Conservation (phyloP, 2,888 invertebrate genomes). For the Idaea aversata region DNA sequence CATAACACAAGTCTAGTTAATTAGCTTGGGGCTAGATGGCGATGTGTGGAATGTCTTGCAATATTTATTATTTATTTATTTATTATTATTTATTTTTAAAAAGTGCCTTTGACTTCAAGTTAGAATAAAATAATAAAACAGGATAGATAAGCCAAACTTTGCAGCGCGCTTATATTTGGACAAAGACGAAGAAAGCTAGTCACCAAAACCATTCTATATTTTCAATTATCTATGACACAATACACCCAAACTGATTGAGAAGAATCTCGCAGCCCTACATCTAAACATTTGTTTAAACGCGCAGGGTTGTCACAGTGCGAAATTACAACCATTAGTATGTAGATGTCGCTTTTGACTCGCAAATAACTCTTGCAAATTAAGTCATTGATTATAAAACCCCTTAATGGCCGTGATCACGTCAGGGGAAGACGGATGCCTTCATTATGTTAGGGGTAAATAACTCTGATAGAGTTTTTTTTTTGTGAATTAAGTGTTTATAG, state of each 20-base stretch:
- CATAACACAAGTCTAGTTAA: too few relatives aligned
- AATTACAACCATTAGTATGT: slow-evolving; percentile 78
- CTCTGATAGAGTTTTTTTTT: not conserved
- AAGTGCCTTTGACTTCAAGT: too few relatives aligned
- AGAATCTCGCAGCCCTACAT: slow-evolving; percentile 43
- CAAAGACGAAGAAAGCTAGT: too few relatives aligned
- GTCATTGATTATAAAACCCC: slow-evolving; percentile 57
- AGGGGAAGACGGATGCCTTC: not conserved
- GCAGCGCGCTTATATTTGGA: too few relatives aligned
- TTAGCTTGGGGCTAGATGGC: too few relatives aligned
- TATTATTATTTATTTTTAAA: too few relatives aligned
- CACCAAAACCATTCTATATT: not conserved
- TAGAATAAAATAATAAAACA: too few relatives aligned
- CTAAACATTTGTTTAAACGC: slow-evolving; percentile 69
- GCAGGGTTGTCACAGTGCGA: slow-evolving; percentile 68
- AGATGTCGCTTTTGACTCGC: slow-evolving; percentile 64
- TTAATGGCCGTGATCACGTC: slow-evolving; percentile 6
- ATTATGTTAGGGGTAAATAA: slow-evolving; percentile 5
- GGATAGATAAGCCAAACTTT: too few relatives aligned
- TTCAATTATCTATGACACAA: not conserved
- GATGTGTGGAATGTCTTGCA: too few relatives aligned
- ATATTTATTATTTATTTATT: too few relatives aligned
- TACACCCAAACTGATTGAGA: slow-evolving; percentile 17
- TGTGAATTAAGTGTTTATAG: too few relatives aligned
- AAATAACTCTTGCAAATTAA: slow-evolving; percentile 74